Evolutionary conservation across 2,113 vertebrate species (phyloP).

Genomic region (Thamnophis sirtalis): DNA sequence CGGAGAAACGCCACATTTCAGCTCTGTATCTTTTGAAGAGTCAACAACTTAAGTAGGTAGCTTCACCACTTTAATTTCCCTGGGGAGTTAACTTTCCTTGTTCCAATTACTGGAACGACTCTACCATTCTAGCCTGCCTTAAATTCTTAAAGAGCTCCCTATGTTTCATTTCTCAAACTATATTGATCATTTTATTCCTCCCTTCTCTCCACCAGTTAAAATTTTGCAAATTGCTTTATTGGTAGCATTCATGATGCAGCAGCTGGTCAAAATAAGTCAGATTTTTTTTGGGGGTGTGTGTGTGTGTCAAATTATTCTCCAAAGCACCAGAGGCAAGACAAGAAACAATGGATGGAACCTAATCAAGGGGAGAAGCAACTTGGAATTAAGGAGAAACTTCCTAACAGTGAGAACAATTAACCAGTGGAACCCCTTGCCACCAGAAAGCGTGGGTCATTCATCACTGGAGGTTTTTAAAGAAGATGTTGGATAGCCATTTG

Average conservation of each 20-base stretch:
- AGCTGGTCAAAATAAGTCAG: neutral
- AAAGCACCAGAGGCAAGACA: no score
- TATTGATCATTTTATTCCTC: constrained; percentile 45
- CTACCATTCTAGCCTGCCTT: constrained; percentile 27
- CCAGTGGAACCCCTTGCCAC: no score
- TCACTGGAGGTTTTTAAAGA: no score
- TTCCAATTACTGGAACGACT: constrained; percentile 44
- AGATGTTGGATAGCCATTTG: no score
- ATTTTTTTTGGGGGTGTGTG: no score
- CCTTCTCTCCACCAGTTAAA: constrained; percentile 29
- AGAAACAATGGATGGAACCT: no score
- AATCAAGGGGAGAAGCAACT: no score
- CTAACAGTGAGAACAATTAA: no score
- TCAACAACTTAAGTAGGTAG: constrained; percentile 33
- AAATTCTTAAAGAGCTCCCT: constrained; percentile 31
- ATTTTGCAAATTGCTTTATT: neutral
- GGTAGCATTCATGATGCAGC: constrained; percentile 7
- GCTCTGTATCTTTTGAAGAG: constrained; percentile 19
- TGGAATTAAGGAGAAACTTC: no score
- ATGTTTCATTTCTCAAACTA: constrained; percentile 56
- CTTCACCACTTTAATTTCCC: constrained; percentile 44
- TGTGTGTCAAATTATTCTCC: no score
- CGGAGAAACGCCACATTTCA: neutral
- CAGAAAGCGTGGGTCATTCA: no score
- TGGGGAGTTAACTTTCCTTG: constrained; percentile 35